These are phyloP conservation scores for Lota lota DNA, from an alignment of 2,113 vertebrate species.

Conservation along the genomic window DNA sequence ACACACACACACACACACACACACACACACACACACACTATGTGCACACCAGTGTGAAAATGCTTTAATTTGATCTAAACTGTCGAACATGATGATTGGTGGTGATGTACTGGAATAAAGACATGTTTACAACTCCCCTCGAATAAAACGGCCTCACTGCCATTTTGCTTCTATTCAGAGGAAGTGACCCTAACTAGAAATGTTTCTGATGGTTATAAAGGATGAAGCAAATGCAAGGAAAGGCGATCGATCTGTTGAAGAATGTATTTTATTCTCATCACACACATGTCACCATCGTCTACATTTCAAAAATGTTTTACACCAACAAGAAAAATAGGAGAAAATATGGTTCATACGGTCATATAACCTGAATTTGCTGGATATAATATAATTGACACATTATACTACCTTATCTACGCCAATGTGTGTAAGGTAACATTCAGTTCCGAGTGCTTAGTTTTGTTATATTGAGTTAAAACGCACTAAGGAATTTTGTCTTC, in stretches of 20 bases:
- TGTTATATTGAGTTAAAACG: no score
- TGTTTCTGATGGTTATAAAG: background rate
- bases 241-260: background rate
- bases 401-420: no score
- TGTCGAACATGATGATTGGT: background rate
- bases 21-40: no score
- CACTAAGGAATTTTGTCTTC: no score
- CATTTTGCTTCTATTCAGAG: background rate
- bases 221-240: background rate
- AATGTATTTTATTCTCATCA: conserved; percentile 34
- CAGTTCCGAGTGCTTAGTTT: no score
- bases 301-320: conserved; percentile 27
- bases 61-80: background rate
- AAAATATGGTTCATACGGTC: no score
- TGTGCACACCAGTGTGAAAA: no score
- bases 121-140: background rate
- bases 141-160: background rate
- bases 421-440: no score
- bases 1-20: no score
- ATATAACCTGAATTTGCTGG: no score
- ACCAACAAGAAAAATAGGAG: conserved; percentile 28
- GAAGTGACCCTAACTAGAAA: background rate
- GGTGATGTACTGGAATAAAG: background rate
- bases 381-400: no score
- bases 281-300: conserved; percentile 32